Conservation (phyloP, 2,797 vertebrate genomes). For the Myotis myotis region DNA sequence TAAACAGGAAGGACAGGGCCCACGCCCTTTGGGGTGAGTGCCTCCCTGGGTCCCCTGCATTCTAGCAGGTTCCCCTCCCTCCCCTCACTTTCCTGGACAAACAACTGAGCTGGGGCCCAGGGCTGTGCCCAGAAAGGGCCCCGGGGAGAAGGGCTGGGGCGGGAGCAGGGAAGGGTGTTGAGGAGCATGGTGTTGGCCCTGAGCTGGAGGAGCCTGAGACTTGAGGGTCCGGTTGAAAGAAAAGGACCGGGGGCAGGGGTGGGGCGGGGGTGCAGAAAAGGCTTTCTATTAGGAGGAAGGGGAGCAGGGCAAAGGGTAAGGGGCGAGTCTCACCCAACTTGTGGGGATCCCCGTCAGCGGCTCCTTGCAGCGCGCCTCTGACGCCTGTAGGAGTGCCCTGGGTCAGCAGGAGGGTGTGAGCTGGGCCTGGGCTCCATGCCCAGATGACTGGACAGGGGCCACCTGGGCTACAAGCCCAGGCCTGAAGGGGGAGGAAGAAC, state of each 20-base stretch:
- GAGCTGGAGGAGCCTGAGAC: not conserved
- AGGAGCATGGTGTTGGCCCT: not conserved
- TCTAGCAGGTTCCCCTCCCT: conserved; percentile 22
- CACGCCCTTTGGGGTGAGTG: conserved; percentile 50
- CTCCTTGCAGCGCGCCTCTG: not conserved
- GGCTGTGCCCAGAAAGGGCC: conserved; percentile 36
- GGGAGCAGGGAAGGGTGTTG: not conserved
- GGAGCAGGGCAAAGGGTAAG: not conserved
- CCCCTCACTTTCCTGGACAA: conserved; percentile 47
- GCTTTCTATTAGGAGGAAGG: not conserved
- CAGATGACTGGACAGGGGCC: conserved; percentile 76
- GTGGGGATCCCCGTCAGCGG: not conserved
- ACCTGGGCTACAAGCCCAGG: conserved; percentile 66
- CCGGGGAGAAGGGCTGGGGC: not conserved
- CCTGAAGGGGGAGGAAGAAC: conserved; percentile 52
- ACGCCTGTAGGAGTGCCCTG: conserved; percentile 52
- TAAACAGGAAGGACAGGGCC: conserved; percentile 68
- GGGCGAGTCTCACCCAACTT: not conserved
- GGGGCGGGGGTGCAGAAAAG: not conserved
- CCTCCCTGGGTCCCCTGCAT: not conserved
- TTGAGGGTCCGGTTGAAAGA: not conserved
- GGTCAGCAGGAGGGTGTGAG: conserved; percentile 75
- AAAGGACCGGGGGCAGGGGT: not conserved
- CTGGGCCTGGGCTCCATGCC: conserved; percentile 62
- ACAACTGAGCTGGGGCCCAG: not conserved